Conservation (phyloP, 2,797 vertebrate genomes). For the Lates japonicus region DNA sequence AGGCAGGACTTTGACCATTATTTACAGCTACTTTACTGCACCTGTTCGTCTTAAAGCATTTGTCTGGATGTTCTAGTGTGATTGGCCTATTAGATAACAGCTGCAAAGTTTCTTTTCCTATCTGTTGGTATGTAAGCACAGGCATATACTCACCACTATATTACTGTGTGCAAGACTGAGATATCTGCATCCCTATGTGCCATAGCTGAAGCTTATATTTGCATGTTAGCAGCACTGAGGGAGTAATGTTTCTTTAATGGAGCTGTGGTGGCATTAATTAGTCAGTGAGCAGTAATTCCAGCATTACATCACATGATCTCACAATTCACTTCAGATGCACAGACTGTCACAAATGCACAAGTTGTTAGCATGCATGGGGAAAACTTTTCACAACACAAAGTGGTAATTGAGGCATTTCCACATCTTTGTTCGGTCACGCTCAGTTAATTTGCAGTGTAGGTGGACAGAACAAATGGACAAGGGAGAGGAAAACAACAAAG, state of each 20-base stretch:
- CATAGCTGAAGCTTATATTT: constrained; percentile 19
- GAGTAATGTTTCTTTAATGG: constrained; percentile 56
- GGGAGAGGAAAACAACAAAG: constrained; percentile 15
- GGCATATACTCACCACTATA: not conserved
- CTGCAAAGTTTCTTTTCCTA: not conserved
- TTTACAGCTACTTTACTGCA: not conserved
- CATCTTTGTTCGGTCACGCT: constrained; percentile 21
- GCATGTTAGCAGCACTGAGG: constrained; percentile 25
- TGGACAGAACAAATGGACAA: constrained; percentile 8
- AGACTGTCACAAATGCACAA: constrained; percentile 6
- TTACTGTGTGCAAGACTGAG: not conserved
- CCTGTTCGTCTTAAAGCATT: not conserved
- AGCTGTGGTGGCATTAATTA: constrained; percentile 55
- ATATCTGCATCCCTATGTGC: not conserved
- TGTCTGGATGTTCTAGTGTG: not conserved
- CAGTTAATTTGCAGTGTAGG: constrained; percentile 1
- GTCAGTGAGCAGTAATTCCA: constrained; percentile 16
- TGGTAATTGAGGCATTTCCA: constrained; percentile 8
- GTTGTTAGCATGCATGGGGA: constrained; percentile 5
- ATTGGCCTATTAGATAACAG: constrained; percentile 9
- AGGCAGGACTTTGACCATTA: too few species aligned
- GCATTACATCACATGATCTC: constrained; percentile 18
- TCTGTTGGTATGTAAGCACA: not conserved
- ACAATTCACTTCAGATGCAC: constrained; percentile 6
- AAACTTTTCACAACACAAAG: constrained; percentile 20